Percentiles rank a stretch among this genome's conserved stretches.
phyloP scores from a whole-genome alignment of 2,888 invertebrate genomes.

The Arctia plantaginis region DNA sequence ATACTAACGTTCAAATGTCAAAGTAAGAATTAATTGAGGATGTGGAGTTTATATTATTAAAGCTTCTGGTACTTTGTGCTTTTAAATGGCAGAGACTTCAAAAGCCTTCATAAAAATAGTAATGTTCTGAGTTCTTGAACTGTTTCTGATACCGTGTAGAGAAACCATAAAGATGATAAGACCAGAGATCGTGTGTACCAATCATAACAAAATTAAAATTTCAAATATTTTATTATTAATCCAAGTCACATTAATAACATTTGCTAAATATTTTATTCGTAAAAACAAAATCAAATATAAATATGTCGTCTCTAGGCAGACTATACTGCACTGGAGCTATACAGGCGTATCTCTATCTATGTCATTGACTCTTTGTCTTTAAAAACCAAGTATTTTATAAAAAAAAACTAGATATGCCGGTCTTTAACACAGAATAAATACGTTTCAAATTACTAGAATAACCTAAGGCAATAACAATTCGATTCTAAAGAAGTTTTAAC shows the following conservation, averaged over 20 bases:
- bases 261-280: no score
- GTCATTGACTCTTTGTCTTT: background rate
- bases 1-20: constrained; percentile 11
- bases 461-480: background rate
- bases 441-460: background rate
- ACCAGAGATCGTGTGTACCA: background rate
- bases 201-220: background rate
- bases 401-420: background rate
- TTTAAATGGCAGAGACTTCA: background rate
- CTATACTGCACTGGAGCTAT: background rate
- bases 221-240: background rate
- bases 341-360: background rate
- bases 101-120: background rate
- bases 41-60: background rate
- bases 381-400: background rate
- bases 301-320: no score
- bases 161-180: background rate
- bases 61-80: background rate
- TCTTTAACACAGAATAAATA: background rate
- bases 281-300: no score
- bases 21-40: constrained; percentile 14
- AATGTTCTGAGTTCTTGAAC: background rate
- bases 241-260: no score
- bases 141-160: background rate
- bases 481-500: constrained; percentile 9